Base-by-base conservation (phyloP, 2,113 vertebrate genomes). In the Dinomys branickii region DNA sequence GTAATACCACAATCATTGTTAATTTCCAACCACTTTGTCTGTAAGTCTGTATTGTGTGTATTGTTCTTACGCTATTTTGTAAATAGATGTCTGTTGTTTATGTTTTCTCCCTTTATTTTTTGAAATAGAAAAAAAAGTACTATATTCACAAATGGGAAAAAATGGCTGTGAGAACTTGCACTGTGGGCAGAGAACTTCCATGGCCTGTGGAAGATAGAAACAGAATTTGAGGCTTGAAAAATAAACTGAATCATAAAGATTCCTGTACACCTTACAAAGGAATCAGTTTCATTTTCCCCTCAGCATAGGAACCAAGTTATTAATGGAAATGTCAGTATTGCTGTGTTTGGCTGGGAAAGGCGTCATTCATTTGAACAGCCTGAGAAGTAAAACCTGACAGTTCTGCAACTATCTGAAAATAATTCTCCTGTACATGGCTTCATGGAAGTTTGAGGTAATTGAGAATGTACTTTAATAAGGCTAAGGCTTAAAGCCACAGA, bases 381-480 rank as follows among this genome's bases (percentile, higher is more conserved):
- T n/a, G 5, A 69, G 41, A 91, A 73, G 73, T 77, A 83, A 19
- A 71, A 61, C 54, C 11, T 54, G 30, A 67, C 8, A 3, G 3
- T 69, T 12, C 58, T 61, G 63, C 38, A 56, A 56, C 30, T 84
- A 7, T 90, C 84, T 59, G 16, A 81, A 19, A 87, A 73, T 83
- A 85, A 54, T 54, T 61, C 7, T 87, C 71, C 17, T 82, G 71
- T 28, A 10, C 4, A 82, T 3, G 12, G 78, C n/a, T 63, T 67
- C 16, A 82, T 87, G 11, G 6, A 65, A 94, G 93, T 93, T 30
- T 56, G 50, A 94, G 59, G 83, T 5, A 88, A 63, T 47, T 50
- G 54, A 86, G 35, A 93, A 77, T 28, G 7, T 92, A 38, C 63
- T 35, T 78, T 97, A 59, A 94, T 19, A 75, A 84, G 50, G 47